Percentiles rank a stretch among this genome's conserved stretches.
Evolutionary conservation across 2,888 invertebrate species (phyloP).

Genomic region (Aspidiotus rigidus): DNA sequence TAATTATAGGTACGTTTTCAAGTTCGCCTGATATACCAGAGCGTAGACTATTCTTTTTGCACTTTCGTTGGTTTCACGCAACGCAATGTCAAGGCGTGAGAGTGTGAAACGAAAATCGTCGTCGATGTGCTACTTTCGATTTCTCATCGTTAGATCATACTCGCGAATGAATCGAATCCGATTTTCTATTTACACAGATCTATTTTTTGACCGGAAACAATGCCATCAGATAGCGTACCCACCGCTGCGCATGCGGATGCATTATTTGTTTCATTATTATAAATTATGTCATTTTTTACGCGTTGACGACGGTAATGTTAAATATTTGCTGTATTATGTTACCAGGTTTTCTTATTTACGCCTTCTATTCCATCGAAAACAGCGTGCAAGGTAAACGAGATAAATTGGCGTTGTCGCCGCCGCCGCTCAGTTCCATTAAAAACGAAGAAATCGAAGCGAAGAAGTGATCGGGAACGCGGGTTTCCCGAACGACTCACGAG

Average conservation of each 20-base stretch:
- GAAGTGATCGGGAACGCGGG: no score
- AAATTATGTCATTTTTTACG: neutral
- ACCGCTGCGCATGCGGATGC: neutral
- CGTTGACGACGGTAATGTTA: neutral
- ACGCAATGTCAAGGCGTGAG: neutral
- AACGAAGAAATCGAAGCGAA: no score
- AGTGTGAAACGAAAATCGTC: no score
- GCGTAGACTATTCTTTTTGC: constrained; percentile 7
- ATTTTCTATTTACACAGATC: neutral
- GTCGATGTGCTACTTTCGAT: neutral
- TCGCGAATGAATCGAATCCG: neutral
- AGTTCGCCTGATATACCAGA: neutral
- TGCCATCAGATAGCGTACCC: neutral
- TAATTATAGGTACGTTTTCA: constrained; percentile 58
- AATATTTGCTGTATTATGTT: constrained; percentile 34
- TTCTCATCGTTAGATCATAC: no score
- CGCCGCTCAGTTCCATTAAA: neutral
- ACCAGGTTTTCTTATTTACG: constrained; percentile 74
- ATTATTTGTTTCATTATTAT: neutral
- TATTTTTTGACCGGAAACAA: neutral
- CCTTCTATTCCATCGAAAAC: constrained; percentile 70
- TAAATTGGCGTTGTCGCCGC: constrained; percentile 3
- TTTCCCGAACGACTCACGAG: no score
- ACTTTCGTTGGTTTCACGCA: neutral
- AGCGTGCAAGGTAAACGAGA: constrained; percentile 52